These are phyloP conservation scores for Aphelenchoides avenae DNA, from an alignment of 1,140 invertebrate species.

Conservation along the genomic window DNA sequence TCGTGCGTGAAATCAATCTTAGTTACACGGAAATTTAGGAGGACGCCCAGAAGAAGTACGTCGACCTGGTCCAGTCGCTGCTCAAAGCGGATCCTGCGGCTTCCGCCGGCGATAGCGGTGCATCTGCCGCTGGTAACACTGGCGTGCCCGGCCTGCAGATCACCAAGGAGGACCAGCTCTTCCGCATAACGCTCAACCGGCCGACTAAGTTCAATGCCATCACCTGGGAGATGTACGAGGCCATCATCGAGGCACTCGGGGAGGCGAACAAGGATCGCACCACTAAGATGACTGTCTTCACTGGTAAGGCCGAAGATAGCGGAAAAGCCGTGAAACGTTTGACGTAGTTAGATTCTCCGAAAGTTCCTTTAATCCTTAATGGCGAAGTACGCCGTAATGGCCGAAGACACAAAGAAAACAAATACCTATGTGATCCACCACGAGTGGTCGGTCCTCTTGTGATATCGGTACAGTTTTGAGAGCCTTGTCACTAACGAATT, in stretches of 20 bases:
- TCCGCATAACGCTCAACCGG: slow-evolving; percentile 34
- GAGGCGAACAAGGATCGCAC: slow-evolving; percentile 23
- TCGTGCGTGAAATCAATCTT: neutral
- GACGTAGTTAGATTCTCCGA: too few relatives aligned
- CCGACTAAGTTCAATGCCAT: slow-evolving; percentile 43
- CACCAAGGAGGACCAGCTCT: slow-evolving; percentile 29
- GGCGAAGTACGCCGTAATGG: too few relatives aligned
- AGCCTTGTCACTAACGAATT: neutral
- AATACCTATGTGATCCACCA: too few relatives aligned
- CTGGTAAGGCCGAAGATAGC: too few relatives aligned
- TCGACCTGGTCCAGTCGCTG: slow-evolving; percentile 29
- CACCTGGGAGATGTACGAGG: slow-evolving; percentile 39
- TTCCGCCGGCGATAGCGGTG: neutral
- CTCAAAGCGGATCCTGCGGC: neutral
- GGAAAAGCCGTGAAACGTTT: too few relatives aligned
- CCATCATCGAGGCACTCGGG: slow-evolving; percentile 21
- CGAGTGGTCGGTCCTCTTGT: too few relatives aligned
- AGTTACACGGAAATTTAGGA: slow-evolving; percentile 18
- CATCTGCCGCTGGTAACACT: neutral
- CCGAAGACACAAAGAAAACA: too few relatives aligned
- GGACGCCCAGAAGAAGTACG: slow-evolving; percentile 36
- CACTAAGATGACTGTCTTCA: slow-evolving; percentile 38
- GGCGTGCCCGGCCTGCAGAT: slow-evolving; percentile 10
- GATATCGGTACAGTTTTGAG: too few relatives aligned
- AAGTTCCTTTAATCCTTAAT: too few relatives aligned